These are phyloP conservation scores for Capreolus pygargus DNA, from an alignment of 2,113 vertebrate species.

Conservation along the genomic window DNA sequence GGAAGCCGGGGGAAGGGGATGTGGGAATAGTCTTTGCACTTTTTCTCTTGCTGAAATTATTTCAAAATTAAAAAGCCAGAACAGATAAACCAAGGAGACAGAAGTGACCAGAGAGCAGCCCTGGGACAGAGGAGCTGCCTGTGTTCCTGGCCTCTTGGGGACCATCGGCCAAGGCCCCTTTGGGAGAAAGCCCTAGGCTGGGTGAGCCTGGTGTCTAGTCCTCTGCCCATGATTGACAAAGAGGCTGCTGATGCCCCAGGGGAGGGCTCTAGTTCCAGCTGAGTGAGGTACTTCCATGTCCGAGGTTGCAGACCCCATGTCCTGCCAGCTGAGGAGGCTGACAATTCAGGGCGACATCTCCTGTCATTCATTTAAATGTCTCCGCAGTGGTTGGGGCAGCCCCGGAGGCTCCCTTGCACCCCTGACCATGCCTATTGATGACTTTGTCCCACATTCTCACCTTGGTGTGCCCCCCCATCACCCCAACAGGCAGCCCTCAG, in stretches of 20 bases:
- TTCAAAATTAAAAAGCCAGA: background rate
- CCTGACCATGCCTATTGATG: background rate
- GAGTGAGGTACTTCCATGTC: background rate
- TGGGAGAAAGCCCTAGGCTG: background rate
- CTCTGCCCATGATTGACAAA: background rate
- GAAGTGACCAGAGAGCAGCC: background rate
- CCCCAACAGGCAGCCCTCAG: background rate
- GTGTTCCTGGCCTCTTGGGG: too few species aligned
- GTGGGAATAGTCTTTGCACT: background rate
- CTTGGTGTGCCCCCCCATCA: background rate
- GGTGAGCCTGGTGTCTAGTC: background rate
- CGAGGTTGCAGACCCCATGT: background rate
- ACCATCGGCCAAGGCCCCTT: background rate
- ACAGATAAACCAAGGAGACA: background rate
- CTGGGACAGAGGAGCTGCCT: background rate
- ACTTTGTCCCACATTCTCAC: background rate
- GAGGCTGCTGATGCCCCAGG: background rate
- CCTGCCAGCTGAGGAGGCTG: background rate
- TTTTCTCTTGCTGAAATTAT: background rate
- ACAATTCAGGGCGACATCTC: fast-evolving
- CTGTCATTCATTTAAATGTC: fast-evolving
- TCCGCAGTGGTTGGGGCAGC: fast-evolving
- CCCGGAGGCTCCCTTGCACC: background rate
- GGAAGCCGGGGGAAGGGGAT: background rate
- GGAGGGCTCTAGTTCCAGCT: background rate